A percentile compares a stretch with the other conserved stretches of the same genome.
These are phyloP conservation scores for Aulostomus chinensis DNA, from an alignment of 2,797 vertebrate genomes.

Conservation along the genomic window DNA sequence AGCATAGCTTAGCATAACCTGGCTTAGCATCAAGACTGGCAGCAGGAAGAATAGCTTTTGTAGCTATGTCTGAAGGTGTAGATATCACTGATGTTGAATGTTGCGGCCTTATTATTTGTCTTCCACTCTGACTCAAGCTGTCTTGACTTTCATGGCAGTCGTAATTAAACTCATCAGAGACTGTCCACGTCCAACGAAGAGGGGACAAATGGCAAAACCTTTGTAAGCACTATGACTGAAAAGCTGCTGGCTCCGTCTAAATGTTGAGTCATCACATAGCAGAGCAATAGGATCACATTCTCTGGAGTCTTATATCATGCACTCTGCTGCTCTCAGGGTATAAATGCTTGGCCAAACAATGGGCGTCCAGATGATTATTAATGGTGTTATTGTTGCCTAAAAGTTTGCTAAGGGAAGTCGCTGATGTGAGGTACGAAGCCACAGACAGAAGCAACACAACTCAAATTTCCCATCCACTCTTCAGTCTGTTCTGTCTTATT, in stretches of 20 bases:
- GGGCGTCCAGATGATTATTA: slow-evolving; percentile 34
- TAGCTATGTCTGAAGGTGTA: too few species aligned
- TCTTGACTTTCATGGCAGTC: too few species aligned
- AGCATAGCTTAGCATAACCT: too few species aligned
- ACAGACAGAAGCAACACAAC: slow-evolving; percentile 18
- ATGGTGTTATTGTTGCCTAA: slow-evolving; percentile 40
- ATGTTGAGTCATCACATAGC: slow-evolving; percentile 48
- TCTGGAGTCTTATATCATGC: slow-evolving; percentile 26
- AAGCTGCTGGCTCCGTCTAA: slow-evolving; percentile 4
- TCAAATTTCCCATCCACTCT: slow-evolving; percentile 26
- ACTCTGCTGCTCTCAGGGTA: slow-evolving; percentile 22
- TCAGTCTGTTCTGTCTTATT: slow-evolving; percentile 15
- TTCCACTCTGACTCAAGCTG: too few species aligned
- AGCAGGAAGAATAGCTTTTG: too few species aligned
- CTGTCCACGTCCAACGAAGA: too few species aligned
- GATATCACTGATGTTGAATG: too few species aligned
- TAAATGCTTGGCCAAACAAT: slow-evolving; percentile 35
- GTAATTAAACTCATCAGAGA: too few species aligned
- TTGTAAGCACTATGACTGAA: too few species aligned
- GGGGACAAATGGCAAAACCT: too few species aligned
- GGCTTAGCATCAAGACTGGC: too few species aligned
- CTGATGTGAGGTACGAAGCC: slow-evolving; percentile 31
- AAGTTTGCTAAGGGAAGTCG: slow-evolving; percentile 42
- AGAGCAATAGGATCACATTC: slow-evolving; percentile 44
- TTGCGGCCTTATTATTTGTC: too few species aligned